Percentiles rank a stretch among this genome's conserved stretches.
Conservation (phyloP, 2,888 invertebrate species). For the Lasioglossum zephyrum region DNA sequence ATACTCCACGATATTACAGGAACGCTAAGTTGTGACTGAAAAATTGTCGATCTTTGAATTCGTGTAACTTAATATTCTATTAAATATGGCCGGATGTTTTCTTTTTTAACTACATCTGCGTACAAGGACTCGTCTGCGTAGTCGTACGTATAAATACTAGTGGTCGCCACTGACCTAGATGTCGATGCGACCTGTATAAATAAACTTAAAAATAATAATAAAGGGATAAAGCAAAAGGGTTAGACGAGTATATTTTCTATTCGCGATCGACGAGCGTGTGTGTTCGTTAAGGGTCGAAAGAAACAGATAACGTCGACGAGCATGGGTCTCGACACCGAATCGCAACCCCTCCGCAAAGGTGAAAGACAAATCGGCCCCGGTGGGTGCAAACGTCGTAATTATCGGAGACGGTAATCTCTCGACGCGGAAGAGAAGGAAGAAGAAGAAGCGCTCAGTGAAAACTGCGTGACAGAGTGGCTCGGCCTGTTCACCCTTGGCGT, state of each 20-base stretch:
- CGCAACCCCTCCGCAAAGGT: slow-evolving; percentile 64
- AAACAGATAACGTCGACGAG: slow-evolving; percentile 58
- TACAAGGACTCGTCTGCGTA: too few relatives aligned
- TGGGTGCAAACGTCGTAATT: slow-evolving; percentile 78
- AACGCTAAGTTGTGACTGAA: too few relatives aligned
- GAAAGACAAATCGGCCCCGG: slow-evolving; percentile 78
- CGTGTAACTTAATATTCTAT: too few relatives aligned
- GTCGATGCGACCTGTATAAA: too few relatives aligned
- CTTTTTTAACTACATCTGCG: too few relatives aligned
- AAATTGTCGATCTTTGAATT: too few relatives aligned
- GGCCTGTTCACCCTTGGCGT: slow-evolving; percentile 73
- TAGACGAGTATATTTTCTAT: background rate
- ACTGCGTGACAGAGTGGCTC: slow-evolving; percentile 76
- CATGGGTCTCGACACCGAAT: slow-evolving; percentile 66
- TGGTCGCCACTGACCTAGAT: too few relatives aligned
- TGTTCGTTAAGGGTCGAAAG: slow-evolving; percentile 37
- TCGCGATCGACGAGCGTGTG: background rate
- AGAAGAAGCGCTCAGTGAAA: slow-evolving; percentile 74
- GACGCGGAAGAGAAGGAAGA: slow-evolving; percentile 63
- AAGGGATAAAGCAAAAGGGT: background rate
- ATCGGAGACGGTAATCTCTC: slow-evolving; percentile 76
- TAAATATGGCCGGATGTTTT: too few relatives aligned
- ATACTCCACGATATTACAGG: too few relatives aligned
- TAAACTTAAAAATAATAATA: too few relatives aligned
- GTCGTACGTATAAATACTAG: too few relatives aligned